phyloP scores from a whole-genome alignment of 2,113 vertebrate species.

The Pandion haliaetus region DNA sequence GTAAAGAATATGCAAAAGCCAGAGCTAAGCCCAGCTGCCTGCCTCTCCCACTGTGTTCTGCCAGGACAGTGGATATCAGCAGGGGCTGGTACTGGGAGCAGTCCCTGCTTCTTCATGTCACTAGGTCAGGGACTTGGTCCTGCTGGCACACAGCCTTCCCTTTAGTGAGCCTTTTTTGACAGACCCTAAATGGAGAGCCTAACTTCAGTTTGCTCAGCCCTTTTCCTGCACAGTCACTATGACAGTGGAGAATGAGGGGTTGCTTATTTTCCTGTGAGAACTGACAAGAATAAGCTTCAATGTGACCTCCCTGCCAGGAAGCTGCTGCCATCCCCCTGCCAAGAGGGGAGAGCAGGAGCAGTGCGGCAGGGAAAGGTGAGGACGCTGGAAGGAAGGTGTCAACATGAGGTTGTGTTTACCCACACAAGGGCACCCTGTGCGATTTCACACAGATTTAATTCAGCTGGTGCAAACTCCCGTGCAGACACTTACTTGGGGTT shows the following conservation, averaged over 20 bases:
- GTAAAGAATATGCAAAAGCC: constrained; percentile 25
- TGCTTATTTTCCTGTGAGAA: background rate
- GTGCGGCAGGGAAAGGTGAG: fast-evolving
- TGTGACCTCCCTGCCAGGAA: background rate
- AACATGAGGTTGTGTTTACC: background rate
- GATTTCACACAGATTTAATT: background rate
- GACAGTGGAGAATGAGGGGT: background rate
- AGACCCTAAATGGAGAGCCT: background rate
- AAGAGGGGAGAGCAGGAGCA: background rate
- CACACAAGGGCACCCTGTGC: background rate
- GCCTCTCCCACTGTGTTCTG: background rate
- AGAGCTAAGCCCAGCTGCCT: background rate
- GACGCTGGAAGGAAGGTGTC: background rate
- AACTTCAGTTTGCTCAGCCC: background rate
- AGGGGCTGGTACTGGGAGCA: background rate
- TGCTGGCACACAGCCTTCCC: background rate
- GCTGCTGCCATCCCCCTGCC: background rate
- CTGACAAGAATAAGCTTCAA: background rate
- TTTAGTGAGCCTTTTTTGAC: background rate
- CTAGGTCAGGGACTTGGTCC: background rate
- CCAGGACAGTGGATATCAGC: background rate
- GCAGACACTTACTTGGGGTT: background rate
- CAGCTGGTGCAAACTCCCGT: background rate
- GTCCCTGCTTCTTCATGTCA: background rate
- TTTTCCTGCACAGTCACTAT: background rate